Base-by-base conservation (phyloP, 2,888 invertebrate genomes). In the Andrena bicolor region DNA sequence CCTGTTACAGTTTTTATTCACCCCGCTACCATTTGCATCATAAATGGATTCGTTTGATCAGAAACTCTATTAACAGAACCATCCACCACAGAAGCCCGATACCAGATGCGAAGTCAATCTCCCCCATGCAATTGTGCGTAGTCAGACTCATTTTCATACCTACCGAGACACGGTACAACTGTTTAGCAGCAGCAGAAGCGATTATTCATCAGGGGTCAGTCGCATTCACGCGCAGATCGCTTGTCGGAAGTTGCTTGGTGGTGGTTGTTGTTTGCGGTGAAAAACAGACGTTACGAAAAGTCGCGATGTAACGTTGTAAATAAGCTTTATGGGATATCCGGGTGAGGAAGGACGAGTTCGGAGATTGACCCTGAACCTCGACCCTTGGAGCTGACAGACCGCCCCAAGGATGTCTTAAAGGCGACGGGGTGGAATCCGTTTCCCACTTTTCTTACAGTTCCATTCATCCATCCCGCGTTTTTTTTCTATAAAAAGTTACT, bases 401-500 rank as follows among this genome's bases (percentile, higher is more conserved):
- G 48, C 64, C 73, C 82, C 69, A 82, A 83, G 83, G 82, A 82
- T 82, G 56, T 32, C 83, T 83, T 83, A 83, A 83, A 83, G 83
- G 64, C 74, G 83, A 83, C 77, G 53, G 66, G 51, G n/a, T 71
- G 71, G 68, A 66, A 82, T 41, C 23, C 56, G 28, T 5, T 16
- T 8, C 16, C 16, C n/a, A 20, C 49, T 23, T 65, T 30, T 65
- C 51, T 51, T 1, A 0, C 10, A 49, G 65, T 8, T 51, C 7
- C 51, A 26, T 26, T 26, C 56, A 3, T 4, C 10, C 56, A 26
- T 23, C 10, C 32, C 2, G n/a, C 41, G 75, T 77, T 26, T 26
- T 81, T 81, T 76, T 76, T 81, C 83, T 86, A 77, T 32, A 65
- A 79, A 86, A 74, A 76, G 26, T 63, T 72, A 74, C 63, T 72